phyloP scores from a whole-genome alignment of 2,113 vertebrate genomes.

The Chitala chitala region DNA sequence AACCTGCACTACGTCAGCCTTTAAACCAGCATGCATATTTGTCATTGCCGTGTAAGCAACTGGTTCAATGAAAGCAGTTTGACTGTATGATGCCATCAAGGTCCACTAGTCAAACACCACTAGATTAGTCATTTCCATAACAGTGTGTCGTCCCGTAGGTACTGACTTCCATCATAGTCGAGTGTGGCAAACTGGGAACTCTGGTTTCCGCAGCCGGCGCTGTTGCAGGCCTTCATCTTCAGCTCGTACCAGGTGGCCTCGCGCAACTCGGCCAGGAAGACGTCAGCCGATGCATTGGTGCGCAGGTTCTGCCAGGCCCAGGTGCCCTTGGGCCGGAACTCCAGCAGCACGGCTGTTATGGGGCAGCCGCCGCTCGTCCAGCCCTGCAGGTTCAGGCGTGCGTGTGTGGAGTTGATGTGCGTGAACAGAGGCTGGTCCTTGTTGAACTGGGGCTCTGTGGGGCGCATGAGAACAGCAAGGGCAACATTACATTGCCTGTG shows the following conservation, averaged over 20 bases:
- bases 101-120: too few relatives aligned
- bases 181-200: slow-evolving; percentile 88
- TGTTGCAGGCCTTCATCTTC: slow-evolving; percentile 97
- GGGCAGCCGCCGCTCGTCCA: slow-evolving; percentile 96
- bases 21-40: too few relatives aligned
- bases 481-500: neutral
- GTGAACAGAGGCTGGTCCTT: slow-evolving; percentile 96
- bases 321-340: slow-evolving; percentile 89
- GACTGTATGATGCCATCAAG: too few relatives aligned
- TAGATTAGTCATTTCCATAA: too few relatives aligned
- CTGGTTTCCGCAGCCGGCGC: slow-evolving; percentile 94
- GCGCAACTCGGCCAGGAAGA: slow-evolving; percentile 87
- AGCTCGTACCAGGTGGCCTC: slow-evolving; percentile 98
- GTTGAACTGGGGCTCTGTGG: slow-evolving; percentile 90
- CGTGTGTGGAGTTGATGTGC: slow-evolving; percentile 93
- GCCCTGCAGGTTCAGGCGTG: slow-evolving; percentile 90
- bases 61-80: too few relatives aligned
- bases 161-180: slow-evolving; percentile 96
- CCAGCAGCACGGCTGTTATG: slow-evolving; percentile 80
- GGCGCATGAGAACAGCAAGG: slow-evolving; percentile 12
- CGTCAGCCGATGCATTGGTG: slow-evolving; percentile 81
- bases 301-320: slow-evolving; percentile 89
- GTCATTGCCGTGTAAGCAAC: too few relatives aligned
- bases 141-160: neutral
- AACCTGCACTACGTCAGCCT: too few relatives aligned